phyloP scores from a whole-genome alignment of 2,888 invertebrate genomes.

The Pyralis farinalis region DNA sequence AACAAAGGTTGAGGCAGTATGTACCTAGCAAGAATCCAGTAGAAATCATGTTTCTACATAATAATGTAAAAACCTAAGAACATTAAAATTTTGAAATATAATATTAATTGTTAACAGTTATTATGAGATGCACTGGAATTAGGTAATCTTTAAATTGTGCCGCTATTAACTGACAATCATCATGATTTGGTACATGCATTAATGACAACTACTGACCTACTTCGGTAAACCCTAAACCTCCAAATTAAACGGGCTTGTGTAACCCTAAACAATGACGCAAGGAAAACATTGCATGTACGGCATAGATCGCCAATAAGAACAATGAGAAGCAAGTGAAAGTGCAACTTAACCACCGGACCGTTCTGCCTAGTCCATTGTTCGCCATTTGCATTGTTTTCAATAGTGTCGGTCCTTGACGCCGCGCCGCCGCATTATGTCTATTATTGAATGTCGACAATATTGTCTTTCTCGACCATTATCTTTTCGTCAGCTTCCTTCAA shows the following conservation, averaged over 20 bases:
- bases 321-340: slow-evolving; percentile 73
- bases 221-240: slow-evolving; percentile 29
- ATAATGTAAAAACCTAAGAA: no score
- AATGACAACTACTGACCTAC: slow-evolving; percentile 33
- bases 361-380: slow-evolving; percentile 60
- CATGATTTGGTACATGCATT: no score
- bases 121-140: no score
- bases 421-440: slow-evolving; percentile 47
- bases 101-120: no score
- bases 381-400: slow-evolving; percentile 64
- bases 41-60: no score
- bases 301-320: slow-evolving; percentile 61
- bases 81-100: no score
- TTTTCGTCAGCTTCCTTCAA: slow-evolving; percentile 7
- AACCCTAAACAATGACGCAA: slow-evolving; percentile 53
- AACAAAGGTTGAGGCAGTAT: no score
- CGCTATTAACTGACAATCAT: no score
- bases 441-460: slow-evolving; percentile 13
- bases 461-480: slow-evolving; percentile 7
- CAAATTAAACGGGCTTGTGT: slow-evolving; percentile 44
- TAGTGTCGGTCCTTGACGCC: slow-evolving; percentile 61
- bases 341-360: slow-evolving; percentile 61
- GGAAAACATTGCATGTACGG: slow-evolving; percentile 37
- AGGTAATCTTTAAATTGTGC: no score
- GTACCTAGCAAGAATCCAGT: no score